Percentiles rank a stretch among this genome's conserved stretches.
These are phyloP conservation scores for Camptogramma bilineatum DNA, from an alignment of 2,888 invertebrate species.

Conservation along the genomic window DNA sequence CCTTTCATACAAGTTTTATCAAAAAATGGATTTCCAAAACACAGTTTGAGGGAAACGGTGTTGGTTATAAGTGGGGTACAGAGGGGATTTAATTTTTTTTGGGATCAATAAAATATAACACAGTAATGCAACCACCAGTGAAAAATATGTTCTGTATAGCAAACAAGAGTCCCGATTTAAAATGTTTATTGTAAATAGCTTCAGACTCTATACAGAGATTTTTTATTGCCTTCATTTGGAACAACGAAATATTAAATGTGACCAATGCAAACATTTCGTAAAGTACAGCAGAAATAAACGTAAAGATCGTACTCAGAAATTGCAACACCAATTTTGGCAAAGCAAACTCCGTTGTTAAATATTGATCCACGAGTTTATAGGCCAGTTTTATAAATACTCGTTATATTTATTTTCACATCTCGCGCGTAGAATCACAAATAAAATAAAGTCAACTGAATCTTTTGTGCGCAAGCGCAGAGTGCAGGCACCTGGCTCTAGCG, in stretches of 20 bases:
- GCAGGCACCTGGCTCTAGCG: slow-evolving; percentile 59
- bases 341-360: neutral
- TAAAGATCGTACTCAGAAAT: neutral
- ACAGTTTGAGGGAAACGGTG: slow-evolving; percentile 54
- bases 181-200: too few relatives aligned
- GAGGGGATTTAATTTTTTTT: slow-evolving; percentile 27
- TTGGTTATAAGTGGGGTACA: slow-evolving; percentile 43
- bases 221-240: too few relatives aligned
- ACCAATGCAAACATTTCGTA: too few relatives aligned
- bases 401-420: slow-evolving; percentile 33
- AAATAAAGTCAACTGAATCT: slow-evolving; percentile 63
- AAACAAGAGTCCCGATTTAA: too few relatives aligned
- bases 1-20: slow-evolving; percentile 70
- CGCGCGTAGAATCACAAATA: slow-evolving; percentile 50
- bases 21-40: slow-evolving; percentile 69
- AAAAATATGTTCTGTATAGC: neutral
- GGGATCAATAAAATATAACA: slow-evolving; percentile 13
- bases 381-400: slow-evolving; percentile 28
- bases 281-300: too few relatives aligned
- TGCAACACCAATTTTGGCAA: neutral
- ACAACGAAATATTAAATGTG: too few relatives aligned
- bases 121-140: neutral
- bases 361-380: slow-evolving; percentile 15
- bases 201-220: too few relatives aligned
- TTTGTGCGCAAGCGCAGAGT: slow-evolving; percentile 50